Evolutionary conservation across 2,888 invertebrate genomes (phyloP).

Genomic region (Tenthredo scrophulariae): DNA sequence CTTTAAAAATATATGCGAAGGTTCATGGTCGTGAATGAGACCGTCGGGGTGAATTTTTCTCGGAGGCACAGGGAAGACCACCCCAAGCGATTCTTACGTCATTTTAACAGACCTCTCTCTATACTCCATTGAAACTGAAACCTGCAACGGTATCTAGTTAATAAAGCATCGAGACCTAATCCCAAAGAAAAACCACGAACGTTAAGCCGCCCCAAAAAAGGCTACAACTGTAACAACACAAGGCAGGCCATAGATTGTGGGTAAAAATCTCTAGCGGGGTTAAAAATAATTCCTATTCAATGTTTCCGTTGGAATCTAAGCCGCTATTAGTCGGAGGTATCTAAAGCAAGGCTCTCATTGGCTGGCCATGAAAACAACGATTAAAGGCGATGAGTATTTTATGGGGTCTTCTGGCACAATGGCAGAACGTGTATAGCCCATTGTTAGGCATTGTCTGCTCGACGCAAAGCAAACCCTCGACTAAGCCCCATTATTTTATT

Average conservation of each 20-base stretch:
- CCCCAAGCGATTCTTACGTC: conserved; percentile 38
- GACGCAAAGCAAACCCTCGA: conserved; percentile 66
- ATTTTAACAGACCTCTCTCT: neutral
- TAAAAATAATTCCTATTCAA: conserved; percentile 72
- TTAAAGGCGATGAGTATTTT: conserved; percentile 78
- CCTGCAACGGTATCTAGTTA: conserved; percentile 72
- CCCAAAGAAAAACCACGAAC: conserved; percentile 71
- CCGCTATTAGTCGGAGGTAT: conserved; percentile 68
- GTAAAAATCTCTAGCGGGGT: conserved; percentile 56
- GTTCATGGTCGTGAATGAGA: neutral
- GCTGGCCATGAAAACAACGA: conserved; percentile 75
- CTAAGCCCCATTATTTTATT: conserved; percentile 74
- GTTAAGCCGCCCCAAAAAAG: conserved; percentile 58
- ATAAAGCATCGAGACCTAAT: conserved; percentile 73
- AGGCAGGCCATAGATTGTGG: conserved; percentile 55
- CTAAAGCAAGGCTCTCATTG: conserved; percentile 68
- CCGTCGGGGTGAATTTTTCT: conserved; percentile 7
- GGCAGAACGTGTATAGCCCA: conserved; percentile 69
- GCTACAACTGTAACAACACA: conserved; percentile 76
- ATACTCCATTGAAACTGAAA: conserved; percentile 56
- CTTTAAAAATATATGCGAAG: neutral
- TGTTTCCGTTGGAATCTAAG: conserved; percentile 72
- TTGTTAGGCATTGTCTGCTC: conserved; percentile 70
- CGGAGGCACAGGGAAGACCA: neutral
- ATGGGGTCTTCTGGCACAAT: conserved; percentile 75